A percentile compares a stretch with the other conserved stretches of the same genome.
Conservation (phyloP, 1,140 invertebrate species). For the Pogonus chalceus region DNA sequence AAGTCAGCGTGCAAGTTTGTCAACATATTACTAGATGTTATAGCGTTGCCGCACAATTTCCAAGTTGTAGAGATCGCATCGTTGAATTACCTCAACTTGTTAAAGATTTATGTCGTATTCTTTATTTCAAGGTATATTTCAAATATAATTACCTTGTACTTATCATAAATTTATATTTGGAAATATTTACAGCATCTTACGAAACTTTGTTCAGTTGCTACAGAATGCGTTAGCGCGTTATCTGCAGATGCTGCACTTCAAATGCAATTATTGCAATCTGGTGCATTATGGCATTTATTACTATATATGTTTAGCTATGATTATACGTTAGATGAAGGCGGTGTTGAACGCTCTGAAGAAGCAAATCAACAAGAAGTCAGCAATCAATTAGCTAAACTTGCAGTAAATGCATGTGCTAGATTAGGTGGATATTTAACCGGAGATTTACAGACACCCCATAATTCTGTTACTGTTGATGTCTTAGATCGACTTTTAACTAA, state of each 20-base stretch:
- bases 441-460: conserved; percentile 55
- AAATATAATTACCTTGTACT: neutral
- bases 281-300: conserved; percentile 86
- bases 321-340: conserved; percentile 94
- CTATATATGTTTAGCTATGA: conserved; percentile 92
- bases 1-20: conserved; percentile 87
- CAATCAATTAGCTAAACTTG: conserved; percentile 83
- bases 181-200: conserved; percentile 56
- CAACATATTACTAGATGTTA: conserved; percentile 86
- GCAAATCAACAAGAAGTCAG: conserved; percentile 78
- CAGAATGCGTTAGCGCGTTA: conserved; percentile 76
- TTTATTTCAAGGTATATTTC: conserved; percentile 73
- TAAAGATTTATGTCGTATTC: conserved; percentile 77
- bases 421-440: conserved; percentile 63
- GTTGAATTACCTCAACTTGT: conserved; percentile 80
- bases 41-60: conserved; percentile 89
- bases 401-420: conserved; percentile 71
- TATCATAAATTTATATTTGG: conserved; percentile 4
- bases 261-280: conserved; percentile 80
- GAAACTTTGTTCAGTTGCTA: conserved; percentile 68
- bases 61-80: conserved; percentile 77
- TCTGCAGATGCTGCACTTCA: conserved; percentile 77
- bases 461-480: conserved; percentile 53
- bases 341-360: conserved; percentile 73
- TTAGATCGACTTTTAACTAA: conserved; percentile 81